phyloP scores from a whole-genome alignment of 2,888 invertebrate species.

The Leptopilina syphax region DNA sequence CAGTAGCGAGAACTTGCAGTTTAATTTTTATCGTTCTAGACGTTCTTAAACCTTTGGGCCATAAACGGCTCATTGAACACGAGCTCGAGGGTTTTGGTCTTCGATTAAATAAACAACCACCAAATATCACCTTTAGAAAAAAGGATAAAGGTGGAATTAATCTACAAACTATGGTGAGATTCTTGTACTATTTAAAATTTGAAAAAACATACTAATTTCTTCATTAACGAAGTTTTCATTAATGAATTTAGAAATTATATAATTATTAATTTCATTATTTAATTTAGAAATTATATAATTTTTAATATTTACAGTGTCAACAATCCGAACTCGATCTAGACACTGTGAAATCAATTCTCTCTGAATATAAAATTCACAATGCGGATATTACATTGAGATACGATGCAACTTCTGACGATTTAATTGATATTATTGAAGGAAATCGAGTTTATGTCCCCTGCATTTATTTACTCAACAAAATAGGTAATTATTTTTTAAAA shows the following conservation, averaged over 20 bases:
- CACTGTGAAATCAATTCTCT: constrained; percentile 95
- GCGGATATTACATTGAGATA: constrained; percentile 97
- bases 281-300: too few species aligned
- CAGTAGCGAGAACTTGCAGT: constrained; percentile 98
- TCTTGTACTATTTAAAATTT: neutral
- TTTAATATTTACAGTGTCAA: constrained; percentile 79
- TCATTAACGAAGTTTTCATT: too few species aligned
- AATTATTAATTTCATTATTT: constrained; percentile 5
- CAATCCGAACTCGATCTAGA: constrained; percentile 97
- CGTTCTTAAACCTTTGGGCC: constrained; percentile 97
- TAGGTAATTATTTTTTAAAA: constrained; percentile 81
- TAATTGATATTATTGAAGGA: constrained; percentile 99
- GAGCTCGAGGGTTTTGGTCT: constrained; percentile 99
- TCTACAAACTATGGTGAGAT: constrained; percentile 89
- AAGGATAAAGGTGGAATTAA: constrained; percentile 99
- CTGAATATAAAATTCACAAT: constrained; percentile 99
- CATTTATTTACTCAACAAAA: constrained; percentile 99
- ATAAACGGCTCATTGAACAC: constrained; percentile 96
- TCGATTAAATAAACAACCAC: constrained; percentile 96
- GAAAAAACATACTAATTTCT: neutral
- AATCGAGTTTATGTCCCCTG: constrained; percentile 99
- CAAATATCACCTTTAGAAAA: constrained; percentile 95
- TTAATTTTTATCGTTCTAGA: constrained; percentile 98
- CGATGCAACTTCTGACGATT: constrained; percentile 97
- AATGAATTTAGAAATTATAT: too few species aligned